Conservation (phyloP, 2,797 vertebrate genomes). For the Bradypodion ventrale region DNA sequence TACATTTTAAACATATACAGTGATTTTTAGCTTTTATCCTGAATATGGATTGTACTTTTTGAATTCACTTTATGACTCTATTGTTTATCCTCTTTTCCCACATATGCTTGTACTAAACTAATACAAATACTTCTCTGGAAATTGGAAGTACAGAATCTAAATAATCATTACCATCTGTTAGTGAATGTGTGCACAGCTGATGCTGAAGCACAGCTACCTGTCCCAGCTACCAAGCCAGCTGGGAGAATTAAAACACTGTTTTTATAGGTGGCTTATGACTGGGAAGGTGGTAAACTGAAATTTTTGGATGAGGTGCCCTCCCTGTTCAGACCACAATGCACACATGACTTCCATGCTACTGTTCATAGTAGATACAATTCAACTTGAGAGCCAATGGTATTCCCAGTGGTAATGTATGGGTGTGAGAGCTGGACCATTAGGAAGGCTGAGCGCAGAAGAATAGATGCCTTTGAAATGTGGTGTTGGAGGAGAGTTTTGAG, state of each 20-base stretch:
- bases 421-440: no score
- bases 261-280: no score
- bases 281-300: no score
- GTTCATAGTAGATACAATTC: not conserved
- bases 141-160: not conserved
- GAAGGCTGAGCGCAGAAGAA: no score
- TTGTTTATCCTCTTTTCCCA: not conserved
- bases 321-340: no score
- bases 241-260: not conserved
- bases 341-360: not conserved
- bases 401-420: no score
- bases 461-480: no score
- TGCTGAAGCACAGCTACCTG: not conserved
- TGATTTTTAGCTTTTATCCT: not conserved
- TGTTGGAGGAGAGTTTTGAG: no score
- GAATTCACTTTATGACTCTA: not conserved
- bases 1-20: not conserved
- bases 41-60: not conserved
- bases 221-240: not conserved
- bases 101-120: no score
- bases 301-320: no score
- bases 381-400: no score
- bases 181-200: not conserved
- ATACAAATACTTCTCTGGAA: not conserved
- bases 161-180: not conserved